Evolutionary conservation across 2,888 invertebrate species (phyloP), one percentile per base, ranked within the genome.

Genomic region (Serrognathus titanus): DNA sequence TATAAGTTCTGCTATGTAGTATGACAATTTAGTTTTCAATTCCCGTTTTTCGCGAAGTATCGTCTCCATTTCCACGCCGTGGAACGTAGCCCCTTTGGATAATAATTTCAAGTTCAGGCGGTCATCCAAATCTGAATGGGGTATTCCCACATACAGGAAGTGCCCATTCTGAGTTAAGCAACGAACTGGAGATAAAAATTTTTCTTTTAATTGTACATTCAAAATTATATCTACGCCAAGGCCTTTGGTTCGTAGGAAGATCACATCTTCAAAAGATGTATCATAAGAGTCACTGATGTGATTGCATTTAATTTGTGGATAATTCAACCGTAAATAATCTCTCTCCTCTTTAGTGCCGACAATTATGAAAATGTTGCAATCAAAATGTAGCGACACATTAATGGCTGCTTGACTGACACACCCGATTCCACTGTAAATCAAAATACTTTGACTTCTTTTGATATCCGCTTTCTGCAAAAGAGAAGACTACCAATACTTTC

Each of bases 151-250:
- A 78, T 94, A 92, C 51, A 93, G 75, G 75, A 94, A 94, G 57
- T 87, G 81, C 5, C 93, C 86, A 1, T 80, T 76, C 1, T 64
- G 59, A 0, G 80, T 83, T 6, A 87, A 71, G 63, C 87, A 87
- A 2, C 85, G 78, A 0, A 86, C 71, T 0, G 86, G 86, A 0
- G 86, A 89, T 70, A 85, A 82, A 1, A 97, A 81, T 75, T 96
- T 94, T 45, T 97, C 95, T 68, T 92, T 94, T 1, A 95, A 85
- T 50, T 97, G 78, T 0, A 94, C 95, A 76, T 97, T 97, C 8
- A 94, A 78, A 10, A 97, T 90, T 55, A 96, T 78, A 77, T 98
- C 92, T 4, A 97, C 97, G 57, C 96, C 96, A 66, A 84, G 84
- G 36, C 97, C 97, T 62, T 83, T 79, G 0, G 96, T 97, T 70